phyloP scores from a whole-genome alignment of 2,888 invertebrate genomes.

The Megalurothrips usitatus region DNA sequence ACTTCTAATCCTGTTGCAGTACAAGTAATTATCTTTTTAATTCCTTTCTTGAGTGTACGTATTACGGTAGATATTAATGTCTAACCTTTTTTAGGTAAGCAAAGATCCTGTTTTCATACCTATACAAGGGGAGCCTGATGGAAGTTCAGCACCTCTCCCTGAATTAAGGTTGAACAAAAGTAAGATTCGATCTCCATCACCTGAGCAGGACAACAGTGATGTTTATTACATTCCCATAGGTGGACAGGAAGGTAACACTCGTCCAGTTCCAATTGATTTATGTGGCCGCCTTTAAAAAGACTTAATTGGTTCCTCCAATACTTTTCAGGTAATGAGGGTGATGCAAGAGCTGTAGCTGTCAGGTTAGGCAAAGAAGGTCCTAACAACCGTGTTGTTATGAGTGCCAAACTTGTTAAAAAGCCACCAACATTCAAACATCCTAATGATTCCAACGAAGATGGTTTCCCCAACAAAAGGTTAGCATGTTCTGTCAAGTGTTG shows the following conservation, averaged over 20 bases:
- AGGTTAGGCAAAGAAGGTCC: constrained; percentile 61
- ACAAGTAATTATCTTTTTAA: constrained; percentile 8
- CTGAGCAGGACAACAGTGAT: background rate
- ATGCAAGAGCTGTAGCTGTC: constrained; percentile 57
- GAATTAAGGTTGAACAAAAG: background rate
- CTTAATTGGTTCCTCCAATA: background rate
- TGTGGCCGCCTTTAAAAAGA: background rate
- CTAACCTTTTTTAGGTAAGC: constrained; percentile 43
- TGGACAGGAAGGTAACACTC: background rate
- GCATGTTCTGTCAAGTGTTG: background rate
- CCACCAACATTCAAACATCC: constrained; percentile 41
- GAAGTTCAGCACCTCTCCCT: background rate
- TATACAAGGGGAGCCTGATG: background rate
- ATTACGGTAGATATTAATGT: background rate
- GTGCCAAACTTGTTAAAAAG: constrained; percentile 61
- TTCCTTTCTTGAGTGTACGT: constrained; percentile 38
- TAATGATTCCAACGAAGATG: background rate
- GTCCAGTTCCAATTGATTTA: background rate
- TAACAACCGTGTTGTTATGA: constrained; percentile 58
- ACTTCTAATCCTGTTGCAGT: background rate
- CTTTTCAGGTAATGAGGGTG: background rate
- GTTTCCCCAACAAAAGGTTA: background rate
- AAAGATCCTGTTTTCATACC: constrained; percentile 36
- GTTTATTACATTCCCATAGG: constrained; percentile 14
- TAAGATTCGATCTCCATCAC: background rate